Conservation (phyloP, 2,797 vertebrate genomes). For the Staurois parvus region DNA sequence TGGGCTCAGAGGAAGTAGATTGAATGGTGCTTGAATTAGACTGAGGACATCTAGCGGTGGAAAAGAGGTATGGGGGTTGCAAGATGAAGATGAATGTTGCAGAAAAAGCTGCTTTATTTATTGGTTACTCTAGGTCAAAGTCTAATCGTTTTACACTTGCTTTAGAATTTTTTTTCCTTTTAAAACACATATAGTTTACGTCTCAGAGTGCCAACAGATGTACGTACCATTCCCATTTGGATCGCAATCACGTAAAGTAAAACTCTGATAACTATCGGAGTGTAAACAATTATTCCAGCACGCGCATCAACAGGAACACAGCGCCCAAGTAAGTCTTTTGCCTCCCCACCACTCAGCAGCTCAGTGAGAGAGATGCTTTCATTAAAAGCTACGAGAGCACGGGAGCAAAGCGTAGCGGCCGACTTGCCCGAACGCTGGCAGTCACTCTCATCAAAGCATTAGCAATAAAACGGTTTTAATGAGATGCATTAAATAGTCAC, state of each 20-base stretch:
- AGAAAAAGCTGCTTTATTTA: too few species aligned
- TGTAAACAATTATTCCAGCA: background rate
- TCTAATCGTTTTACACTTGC: too few species aligned
- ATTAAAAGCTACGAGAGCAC: conserved; percentile 32
- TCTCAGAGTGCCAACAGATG: too few species aligned
- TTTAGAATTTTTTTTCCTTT: too few species aligned
- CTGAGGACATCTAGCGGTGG: too few species aligned
- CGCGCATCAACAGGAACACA: background rate
- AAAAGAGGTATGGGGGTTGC: too few species aligned
- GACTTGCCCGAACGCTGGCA: background rate
- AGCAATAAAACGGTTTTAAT: conserved; percentile 35
- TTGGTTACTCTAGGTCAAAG: too few species aligned
- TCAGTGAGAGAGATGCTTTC: background rate
- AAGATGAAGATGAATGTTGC: too few species aligned
- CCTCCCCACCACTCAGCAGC: background rate
- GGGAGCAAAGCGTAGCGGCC: conserved; percentile 17
- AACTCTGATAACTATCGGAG: background rate
- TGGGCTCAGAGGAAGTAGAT: too few species aligned
- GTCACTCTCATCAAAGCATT: background rate
- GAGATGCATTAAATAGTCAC: conserved; percentile 32
- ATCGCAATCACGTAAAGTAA: background rate
- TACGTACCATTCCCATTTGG: too few species aligned
- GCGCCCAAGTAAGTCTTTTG: background rate
- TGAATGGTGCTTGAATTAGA: too few species aligned
- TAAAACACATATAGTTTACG: too few species aligned